Evolutionary conservation across 2,113 vertebrate genomes (phyloP), one percentile per base, ranked within the genome.

Genomic region (rat (Rattus norvegicus)): DNA sequence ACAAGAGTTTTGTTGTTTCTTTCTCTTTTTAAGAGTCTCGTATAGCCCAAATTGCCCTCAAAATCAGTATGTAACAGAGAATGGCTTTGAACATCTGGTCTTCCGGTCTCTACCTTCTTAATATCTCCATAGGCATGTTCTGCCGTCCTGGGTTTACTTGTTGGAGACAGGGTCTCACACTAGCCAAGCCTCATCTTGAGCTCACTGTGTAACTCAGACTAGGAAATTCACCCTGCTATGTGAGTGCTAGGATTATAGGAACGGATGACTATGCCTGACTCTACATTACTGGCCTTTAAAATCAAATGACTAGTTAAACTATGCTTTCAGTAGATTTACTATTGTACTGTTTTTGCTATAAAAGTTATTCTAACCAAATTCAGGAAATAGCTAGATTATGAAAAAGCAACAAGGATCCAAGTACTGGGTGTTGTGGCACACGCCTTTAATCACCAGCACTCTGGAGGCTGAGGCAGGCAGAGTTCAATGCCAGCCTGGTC

Each of bases 311-410:
- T 61, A 30, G 56, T 52, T 80, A 88, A 88, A 65, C 43, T 89
- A 65, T 84, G 72, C 67, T 94, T 90, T 90, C 43, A 39, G 30
- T 81, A 73, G 54, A 30, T 77, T 94, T 83, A 67, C 81, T 94
- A 73, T 26, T 96, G n/a, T 85, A 43, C 94, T 79, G n/a, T 79
- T 90, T 79, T 70, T 92, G 1, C 77, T 81, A 1, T 65, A 47
- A 91, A 83, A 95, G 92, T 96, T 88, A 87, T 20, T 69, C 19
- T 88, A 63, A 93, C 79, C 73, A 49, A 76, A 17, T 81, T 4
- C 73, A 85, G 69, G n/a, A 93, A 96, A 69, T 73, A 85, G 33
- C 79, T 59, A 30, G 28, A 63, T 94, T 90, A 39, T 90, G 84
- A 90, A 88, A 93, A 54, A 79, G 5, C 39, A 91, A 43, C 26